Conservation (phyloP, 2,113 vertebrate genomes). For the Hypocryptadius cinnamomeus region DNA sequence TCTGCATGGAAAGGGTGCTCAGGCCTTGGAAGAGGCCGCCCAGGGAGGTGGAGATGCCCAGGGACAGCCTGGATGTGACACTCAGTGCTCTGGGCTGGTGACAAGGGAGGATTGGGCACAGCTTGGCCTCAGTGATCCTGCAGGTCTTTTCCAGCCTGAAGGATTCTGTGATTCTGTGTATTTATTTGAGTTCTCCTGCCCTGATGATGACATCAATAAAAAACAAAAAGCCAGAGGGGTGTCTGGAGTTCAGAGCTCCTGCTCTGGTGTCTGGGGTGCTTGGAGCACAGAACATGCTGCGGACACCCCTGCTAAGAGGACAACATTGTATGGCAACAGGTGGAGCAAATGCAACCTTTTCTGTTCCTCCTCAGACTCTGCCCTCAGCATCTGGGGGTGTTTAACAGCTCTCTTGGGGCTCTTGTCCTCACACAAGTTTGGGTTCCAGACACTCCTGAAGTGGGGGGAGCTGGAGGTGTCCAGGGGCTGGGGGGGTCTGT, state of each 20-base stretch:
- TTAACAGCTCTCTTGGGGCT: accelerated
- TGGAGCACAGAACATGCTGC: accelerated
- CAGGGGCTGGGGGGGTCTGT: background rate
- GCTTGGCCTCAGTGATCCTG: accelerated
- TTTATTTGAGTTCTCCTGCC: background rate
- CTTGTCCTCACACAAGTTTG: background rate
- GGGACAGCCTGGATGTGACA: accelerated
- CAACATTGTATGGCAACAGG: accelerated
- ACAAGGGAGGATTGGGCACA: accelerated
- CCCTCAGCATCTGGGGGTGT: background rate
- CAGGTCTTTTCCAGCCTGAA: background rate
- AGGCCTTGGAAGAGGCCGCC: background rate
- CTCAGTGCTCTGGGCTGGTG: background rate
- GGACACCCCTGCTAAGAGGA: background rate
- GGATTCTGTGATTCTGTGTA: background rate
- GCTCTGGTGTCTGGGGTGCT: background rate
- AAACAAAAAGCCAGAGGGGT: background rate
- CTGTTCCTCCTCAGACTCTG: background rate
- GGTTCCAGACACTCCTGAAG: background rate
- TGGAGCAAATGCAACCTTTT: background rate
- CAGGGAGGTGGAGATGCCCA: background rate
- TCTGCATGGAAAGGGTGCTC: background rate
- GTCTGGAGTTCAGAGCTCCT: background rate
- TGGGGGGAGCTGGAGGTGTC: background rate
- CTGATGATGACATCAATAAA: background rate